Evolutionary conservation across 2,888 invertebrate genomes (phyloP), one percentile per base, ranked within the genome.

Genomic region (Temnothorax rugatulus): DNA sequence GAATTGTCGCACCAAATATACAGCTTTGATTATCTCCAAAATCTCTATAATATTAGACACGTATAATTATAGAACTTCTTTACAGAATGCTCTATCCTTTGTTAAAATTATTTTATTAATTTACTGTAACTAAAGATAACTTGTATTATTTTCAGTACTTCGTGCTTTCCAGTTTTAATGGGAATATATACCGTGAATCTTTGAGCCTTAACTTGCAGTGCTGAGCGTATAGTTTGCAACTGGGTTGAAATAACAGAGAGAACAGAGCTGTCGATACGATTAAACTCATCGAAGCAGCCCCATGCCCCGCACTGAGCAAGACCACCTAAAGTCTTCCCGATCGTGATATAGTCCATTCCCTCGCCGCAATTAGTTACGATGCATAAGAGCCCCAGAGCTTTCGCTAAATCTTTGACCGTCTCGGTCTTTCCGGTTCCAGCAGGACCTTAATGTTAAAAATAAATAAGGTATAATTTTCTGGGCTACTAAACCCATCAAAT

Each of bases 211-310:
- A 97, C 96, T 74, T 98, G 96, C 71, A 99, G 95, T 0, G 98
- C 99, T 91, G 97, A 98, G 81, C 98, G 96, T 85, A 99, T 98
- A 18, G 98, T 98, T 94, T 98, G 98, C 88, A 99, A 95, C 94
- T 99, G 99, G 0, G 98, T 97, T 0, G 99, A 99, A 92, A 99
- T 98, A 2, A 99, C 99, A 21, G 98, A 99, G 29, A 99, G 95
- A 68, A 99, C 98, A 0, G 99, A 98, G 5, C 98, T 97, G 88
- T 99, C 98, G 89, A 99, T 99, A 52, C 98, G 96, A 95, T 99
- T 99, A 95, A 99, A 99, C 95, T 99, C 98, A 91, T 99, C 99
- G 93, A 99, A 99, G 94, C 99, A 99, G 1, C 99, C 99, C 99
- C 99, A 99, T 3, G 98, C 98, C 0, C 99, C 99, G 93, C 98